Evolutionary conservation across 2,797 vertebrate genomes (phyloP), one percentile per base, ranked within the genome.

Genomic region (Pangasius djambal): DNA sequence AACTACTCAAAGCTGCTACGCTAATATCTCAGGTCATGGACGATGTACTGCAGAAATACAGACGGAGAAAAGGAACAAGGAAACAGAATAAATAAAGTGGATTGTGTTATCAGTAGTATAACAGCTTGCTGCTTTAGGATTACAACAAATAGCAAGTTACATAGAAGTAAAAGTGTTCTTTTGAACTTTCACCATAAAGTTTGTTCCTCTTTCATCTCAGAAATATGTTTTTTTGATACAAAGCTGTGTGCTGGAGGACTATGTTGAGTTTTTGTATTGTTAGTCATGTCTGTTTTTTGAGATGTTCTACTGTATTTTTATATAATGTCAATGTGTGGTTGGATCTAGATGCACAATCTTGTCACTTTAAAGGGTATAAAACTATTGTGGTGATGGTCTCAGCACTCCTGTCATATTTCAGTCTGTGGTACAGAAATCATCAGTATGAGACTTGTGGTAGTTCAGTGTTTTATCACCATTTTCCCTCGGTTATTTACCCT

Each of bases 11-110:
- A 70, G 94, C 94, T 95, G 92, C 92, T 92, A 90, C 34, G 48
- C 91, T 93, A 89, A 92, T 91, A 90, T 86, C 95, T 96, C 95
- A 95, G 95, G 95, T 93, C 83, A 63, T 22, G 67, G 77, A 90
- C 70, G 88, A 75, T 87, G 87, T 72, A 70, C 84, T 85, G 75
- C 52, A 86, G 84, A 79, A 90, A 86, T 67, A 79, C 72, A n/a
- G 16, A 20, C 70, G 44, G 16, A 85, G 88, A 72, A 89, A 91
- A 79, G 70, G 83, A 70, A 89, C 86, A 50, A 75, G 70, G 87
- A 91, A 83, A 55, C 52, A 3, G 63, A 72, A 34, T 9, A 37
- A 44, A 50, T n/a, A 6, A 83, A 15, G 63, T 89, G 69, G 85
- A 91, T 87, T 88, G 55, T 89, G 28, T 82, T n/a, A n/a, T 85